Evolutionary conservation across 2,888 invertebrate species (phyloP).

Genomic region (Yponomeuta plumbellus): DNA sequence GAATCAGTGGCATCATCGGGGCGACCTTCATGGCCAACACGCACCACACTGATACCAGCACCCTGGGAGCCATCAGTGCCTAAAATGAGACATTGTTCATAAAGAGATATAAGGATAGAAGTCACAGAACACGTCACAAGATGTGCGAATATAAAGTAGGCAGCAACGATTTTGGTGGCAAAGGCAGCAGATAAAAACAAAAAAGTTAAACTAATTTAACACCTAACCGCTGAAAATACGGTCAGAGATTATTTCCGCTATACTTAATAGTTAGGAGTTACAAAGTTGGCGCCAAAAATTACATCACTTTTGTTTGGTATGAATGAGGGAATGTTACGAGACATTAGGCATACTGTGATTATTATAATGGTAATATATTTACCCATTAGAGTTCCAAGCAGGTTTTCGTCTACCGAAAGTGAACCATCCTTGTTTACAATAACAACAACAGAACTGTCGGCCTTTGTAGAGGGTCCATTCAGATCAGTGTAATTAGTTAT

Average conservation of each 20-base stretch:
- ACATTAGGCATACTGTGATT: background rate
- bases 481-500: conserved; percentile 73
- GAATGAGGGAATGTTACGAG: background rate
- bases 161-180: too few species aligned
- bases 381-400: conserved; percentile 88
- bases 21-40: conserved; percentile 71
- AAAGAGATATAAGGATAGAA: too few species aligned
- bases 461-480: conserved; percentile 69
- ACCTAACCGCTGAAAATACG: too few species aligned
- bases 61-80: conserved; percentile 74
- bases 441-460: conserved; percentile 86
- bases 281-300: background rate
- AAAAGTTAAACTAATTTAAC: too few species aligned
- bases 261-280: background rate
- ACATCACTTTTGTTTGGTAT: background rate
- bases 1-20: conserved; percentile 76
- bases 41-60: conserved; percentile 78
- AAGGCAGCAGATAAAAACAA: too few species aligned
- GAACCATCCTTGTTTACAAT: conserved; percentile 92
- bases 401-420: conserved; percentile 87
- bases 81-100: conserved; percentile 27
- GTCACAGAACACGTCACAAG: too few species aligned
- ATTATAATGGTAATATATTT: conserved; percentile 41
- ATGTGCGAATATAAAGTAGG: too few species aligned
- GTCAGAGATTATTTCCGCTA: too few species aligned